Base-by-base conservation (phyloP, 2,797 vertebrate species). In the Anguilla megastoma region DNA sequence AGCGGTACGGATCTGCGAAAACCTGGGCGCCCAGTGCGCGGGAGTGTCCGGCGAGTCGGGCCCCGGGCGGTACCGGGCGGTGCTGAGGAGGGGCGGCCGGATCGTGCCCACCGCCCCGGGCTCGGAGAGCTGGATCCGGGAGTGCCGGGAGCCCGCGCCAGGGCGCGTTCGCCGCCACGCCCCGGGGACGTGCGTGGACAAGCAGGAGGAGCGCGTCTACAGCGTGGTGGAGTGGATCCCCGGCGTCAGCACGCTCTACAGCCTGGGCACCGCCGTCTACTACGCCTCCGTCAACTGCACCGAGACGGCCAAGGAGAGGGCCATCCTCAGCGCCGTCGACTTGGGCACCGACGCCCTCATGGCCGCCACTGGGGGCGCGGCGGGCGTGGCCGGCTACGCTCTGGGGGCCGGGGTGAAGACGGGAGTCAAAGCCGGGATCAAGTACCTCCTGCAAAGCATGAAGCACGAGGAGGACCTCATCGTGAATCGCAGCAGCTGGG, bases 231-330 rank as follows among this genome's bases (percentile, higher is more conserved):
- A 93, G 85, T 97, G 96, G 96, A 93, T 98, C 85, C 98, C 98
- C 0, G 94, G 50, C 0, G 95, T 98, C 88, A 97, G 96, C 92
- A 95, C 95, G 0, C 96, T 96, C 90, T 99, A 99, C 92, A 98
- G 95, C 92, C 91, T 98, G 0, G 98, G 97, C 86, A 97, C 97
- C 3, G 97, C 97, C 8, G 86, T 99, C 76, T 99, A 98, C 89
- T 99, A 97, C 0, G 97, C 97, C 69, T 93, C 96, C 0, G 93
- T 96, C 88, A 96, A 97, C 91, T 99, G 98, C 92, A 89, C 92
- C 0, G 94, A 93, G 2, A 90, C 90, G 2, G 98, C 98, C 36
- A 97, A 96, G 88, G 92, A 95, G 79, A 95, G 98, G 84, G 97
- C 97, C 12, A 91, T 96, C 90, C 94, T 98, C 24, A 96, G 94